Evolutionary conservation across 1,140 invertebrate genomes (phyloP), one percentile per base, ranked within the genome.

Genomic region (Druon quercuslanigerum): DNA sequence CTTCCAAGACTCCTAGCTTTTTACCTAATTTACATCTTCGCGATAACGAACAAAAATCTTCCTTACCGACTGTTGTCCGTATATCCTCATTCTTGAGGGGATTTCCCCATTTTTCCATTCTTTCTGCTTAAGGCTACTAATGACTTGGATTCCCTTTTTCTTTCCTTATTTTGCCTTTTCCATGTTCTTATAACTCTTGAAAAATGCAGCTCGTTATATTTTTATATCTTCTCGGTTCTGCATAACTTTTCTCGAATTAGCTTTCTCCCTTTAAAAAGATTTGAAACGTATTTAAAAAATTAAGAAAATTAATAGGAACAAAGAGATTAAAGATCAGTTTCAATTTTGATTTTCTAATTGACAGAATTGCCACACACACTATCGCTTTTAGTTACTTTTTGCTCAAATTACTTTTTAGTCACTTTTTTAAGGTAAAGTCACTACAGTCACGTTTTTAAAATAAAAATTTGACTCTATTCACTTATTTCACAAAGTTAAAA

Each of bases 21-120:
- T 81, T 82, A 80, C 80, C 81, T 82, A 82, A 51, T 25, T 70
- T 73, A 77, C 82, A 73, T 79, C 80, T 79, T 79, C 77, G 76
- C 57, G 74, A 60, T 46, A 75, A 75, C 77, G 50, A 73, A 51
- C 71, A 16, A 50, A 17, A 72, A 73, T 66, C 57, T 66, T 40
- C 20, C 19, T 40, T 66, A 66, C 57, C 57, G 57, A 66, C 57
- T 66, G 9, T 60, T 60, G 3, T 16, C 57, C n/a, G 5, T 33
- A 66, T 33, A 7, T 20, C 20, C 25, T 25, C 40, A 20, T 40
- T 66, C 57, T 66, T 66, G 57, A 40, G 57, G 20, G 57, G 25
- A 40, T 66, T 66, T 66, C 14, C 57, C 57, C 52, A 54, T 57
- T 74, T 46, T 74, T 50, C 19, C 60, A 70, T 74, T 78, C 74